A percentile compares a stretch with the other conserved stretches of the same genome.
Evolutionary conservation across 2,797 vertebrate genomes (phyloP).

Genomic region (Orestias chungarensis): DNA sequence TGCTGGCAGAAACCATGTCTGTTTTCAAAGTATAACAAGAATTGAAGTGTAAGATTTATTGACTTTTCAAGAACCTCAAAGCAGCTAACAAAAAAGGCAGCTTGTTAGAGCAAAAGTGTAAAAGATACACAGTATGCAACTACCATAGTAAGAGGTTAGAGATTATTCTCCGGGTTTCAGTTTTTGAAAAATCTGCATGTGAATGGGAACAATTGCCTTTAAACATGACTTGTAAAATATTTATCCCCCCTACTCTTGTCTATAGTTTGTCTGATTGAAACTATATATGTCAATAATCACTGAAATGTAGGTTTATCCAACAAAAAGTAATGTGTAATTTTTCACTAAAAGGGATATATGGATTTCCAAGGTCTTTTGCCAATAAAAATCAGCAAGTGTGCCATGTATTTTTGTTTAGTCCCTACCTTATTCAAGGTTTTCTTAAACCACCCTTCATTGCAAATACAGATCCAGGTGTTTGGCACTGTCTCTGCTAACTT

Average conservation of each 20-base stretch:
- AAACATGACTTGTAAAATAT: background rate
- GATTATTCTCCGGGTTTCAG: constrained; percentile 27
- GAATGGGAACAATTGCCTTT: background rate
- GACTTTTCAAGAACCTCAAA: constrained; percentile 36
- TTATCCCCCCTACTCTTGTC: background rate
- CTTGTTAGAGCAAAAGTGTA: constrained; percentile 19
- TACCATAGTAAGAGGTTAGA: constrained; percentile 10
- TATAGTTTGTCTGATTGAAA: background rate
- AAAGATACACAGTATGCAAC: constrained; percentile 14
- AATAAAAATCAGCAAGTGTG: background rate
- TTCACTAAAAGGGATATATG: no score
- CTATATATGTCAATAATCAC: background rate
- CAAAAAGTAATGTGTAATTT: background rate
- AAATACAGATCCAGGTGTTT: background rate
- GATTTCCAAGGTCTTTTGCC: background rate
- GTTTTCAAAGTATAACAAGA: constrained; percentile 28
- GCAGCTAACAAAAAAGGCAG: constrained; percentile 32
- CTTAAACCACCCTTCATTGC: no score
- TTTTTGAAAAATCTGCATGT: background rate
- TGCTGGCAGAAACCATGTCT: constrained; percentile 29
- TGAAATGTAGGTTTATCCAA: background rate
- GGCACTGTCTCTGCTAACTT: background rate
- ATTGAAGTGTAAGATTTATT: constrained; percentile 40
- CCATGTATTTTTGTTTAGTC: background rate
- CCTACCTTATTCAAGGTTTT: no score